Base-by-base conservation (phyloP, 1,140 invertebrate species). In the Melipona quadrifasciata region DNA sequence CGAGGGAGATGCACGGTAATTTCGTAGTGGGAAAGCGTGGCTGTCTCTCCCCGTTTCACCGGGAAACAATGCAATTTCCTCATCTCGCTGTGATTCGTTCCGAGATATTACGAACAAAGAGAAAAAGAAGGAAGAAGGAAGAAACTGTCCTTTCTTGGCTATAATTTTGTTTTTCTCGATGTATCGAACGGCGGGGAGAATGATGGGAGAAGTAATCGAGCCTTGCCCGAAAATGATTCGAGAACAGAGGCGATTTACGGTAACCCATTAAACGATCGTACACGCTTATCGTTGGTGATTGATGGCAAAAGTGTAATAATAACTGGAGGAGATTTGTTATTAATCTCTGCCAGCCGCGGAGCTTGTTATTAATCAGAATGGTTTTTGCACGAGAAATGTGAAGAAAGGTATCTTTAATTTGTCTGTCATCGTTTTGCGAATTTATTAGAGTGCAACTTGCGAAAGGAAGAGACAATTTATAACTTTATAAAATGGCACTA, bases 141-240 rank as follows among this genome's bases (percentile, higher is more conserved):
- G 12, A n/a, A 53, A 24, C 10, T 57, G n/a, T 10, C 14, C n/a
- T 24, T 24, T 39, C 21, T n/a, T n/a, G n/a, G 53, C 17, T 53
- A 31, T 72, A 72, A 11, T 61, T 61, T 61, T 21, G 21, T 79
- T 84, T 84, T 79, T 34, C 67, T 31, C 47, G 19, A 72, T 61
- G 17, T n/a, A 21, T 17, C 58, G 27, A 39, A 39, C 39, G 55
- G 24, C 21, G 24, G 57, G 11, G n/a, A 34, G 19, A 61, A 71
- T 24, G 53, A 47, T 39, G 57, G n/a, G 27, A 21, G 47, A 71
- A 71, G 72, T 61, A 58, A 84, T 64, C 64, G 51, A 21, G 14
- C 53, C 71, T n/a, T 39, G 53, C 3, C 24, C 16, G 19, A 71
- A 51, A 8, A 3, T 24, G 58, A 71, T 71, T 57, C 21, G 16